phyloP scores from a whole-genome alignment of 2,797 vertebrate species.

The Coccyzus lansbergi region DNA sequence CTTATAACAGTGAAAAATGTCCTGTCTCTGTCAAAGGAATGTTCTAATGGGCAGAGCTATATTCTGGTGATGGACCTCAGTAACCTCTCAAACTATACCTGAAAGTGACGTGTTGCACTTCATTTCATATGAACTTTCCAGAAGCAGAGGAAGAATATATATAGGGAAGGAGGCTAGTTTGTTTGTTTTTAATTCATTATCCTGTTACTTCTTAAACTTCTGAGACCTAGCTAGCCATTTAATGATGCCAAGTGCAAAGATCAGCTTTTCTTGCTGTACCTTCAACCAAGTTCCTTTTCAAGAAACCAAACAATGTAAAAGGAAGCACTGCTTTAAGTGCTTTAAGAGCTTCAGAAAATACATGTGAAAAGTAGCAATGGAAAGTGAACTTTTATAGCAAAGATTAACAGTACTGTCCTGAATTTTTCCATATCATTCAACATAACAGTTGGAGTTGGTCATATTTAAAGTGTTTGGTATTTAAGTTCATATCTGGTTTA shows the following conservation, averaged over 20 bases:
- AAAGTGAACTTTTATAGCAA: neutral
- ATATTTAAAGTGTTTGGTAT: neutral
- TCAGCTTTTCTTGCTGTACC: neutral
- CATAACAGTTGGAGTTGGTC: neutral
- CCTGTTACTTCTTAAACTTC: neutral
- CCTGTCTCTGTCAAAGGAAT: neutral
- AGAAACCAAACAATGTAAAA: neutral
- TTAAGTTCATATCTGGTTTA: neutral
- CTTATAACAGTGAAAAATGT: neutral
- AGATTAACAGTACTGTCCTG: neutral
- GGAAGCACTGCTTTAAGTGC: neutral
- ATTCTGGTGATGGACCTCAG: neutral
- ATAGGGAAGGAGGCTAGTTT: accelerated
- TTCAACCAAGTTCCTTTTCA: neutral
- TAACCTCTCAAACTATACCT: neutral
- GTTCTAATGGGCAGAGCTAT: neutral
- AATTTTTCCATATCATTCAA: neutral
- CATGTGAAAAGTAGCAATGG: neutral
- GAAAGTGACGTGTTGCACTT: neutral
- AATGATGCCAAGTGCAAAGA: neutral
- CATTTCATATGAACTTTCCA: neutral
- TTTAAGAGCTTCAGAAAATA: neutral
- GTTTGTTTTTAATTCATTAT: neutral
- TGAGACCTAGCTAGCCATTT: neutral
- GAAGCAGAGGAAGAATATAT: neutral